Evolutionary conservation across 2,113 vertebrate species (phyloP), one percentile per base, ranked within the genome.

Genomic region (Tupaia chinensis): DNA sequence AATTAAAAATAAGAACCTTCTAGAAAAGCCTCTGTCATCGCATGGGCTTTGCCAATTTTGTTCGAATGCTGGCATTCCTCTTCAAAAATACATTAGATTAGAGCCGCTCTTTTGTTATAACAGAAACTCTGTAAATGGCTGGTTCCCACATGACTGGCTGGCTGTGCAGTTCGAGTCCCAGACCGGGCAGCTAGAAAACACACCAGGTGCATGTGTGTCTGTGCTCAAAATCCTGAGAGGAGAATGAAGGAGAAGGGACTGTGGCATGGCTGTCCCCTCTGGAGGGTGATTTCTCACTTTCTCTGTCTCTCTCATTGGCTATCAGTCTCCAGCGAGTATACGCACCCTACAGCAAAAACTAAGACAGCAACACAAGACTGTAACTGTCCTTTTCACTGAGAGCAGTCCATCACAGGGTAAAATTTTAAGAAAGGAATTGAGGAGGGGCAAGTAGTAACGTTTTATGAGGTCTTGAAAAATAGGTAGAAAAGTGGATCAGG

Each of bases 391-490:
- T 91, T 91, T 96, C 60, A 65, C 3, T 61, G 32, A 70, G 6
- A 66, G 44, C 19, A 56, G 78, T 32, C 53, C 82, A 22, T 70
- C 83, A n/a, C 22, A 54, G 25, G 44, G 16, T 82, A 61, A 80
- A 77, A 72, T 77, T 91, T 87, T 84, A 72, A 44, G 58, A 73
- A 86, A 91, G 16, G 65, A 87, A 34, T 81, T 58, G 5, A 86
- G 29, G 79, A 72, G 22, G 65, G 65, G 65, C 58, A 81, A 89
- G 73, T 83, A 19, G 20, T 34, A 80, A 53, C 27, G 84, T 78
- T 83, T 78, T 54, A 32, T 8, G 12, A 92, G 17, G 69, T 15
- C 60, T 80, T n/a, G 81, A 53, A 79, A 82, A 69, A 60, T 7
- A 19, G 34, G 0, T 53, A 19, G 60, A 87, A 84, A n/a, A 69